phyloP scores from a whole-genome alignment of 2,888 invertebrate genomes.

The Diplolepis rosae region DNA sequence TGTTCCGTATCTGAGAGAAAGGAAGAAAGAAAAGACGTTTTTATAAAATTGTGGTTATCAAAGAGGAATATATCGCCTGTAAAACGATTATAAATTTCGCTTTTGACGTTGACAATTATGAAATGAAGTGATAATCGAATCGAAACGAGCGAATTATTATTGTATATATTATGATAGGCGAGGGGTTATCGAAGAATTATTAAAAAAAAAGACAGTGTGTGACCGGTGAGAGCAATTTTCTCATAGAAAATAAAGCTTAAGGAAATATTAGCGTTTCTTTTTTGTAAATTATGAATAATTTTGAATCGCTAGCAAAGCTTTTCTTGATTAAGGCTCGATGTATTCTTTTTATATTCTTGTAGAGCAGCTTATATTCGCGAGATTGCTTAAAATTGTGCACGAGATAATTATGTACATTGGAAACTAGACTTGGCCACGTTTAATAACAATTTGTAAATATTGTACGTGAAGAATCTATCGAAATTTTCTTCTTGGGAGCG shows the following conservation, averaged over 20 bases:
- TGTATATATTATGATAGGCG: conserved; percentile 14
- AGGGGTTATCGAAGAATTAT: conserved; percentile 10
- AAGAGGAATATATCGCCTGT: not conserved
- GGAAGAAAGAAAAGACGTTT: conserved; percentile 11
- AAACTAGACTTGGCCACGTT: conserved; percentile 15
- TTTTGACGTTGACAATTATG: conserved; percentile 8
- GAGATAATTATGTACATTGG: conserved; percentile 27
- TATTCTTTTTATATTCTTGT: conserved; percentile 13
- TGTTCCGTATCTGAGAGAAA: not conserved
- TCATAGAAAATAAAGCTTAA: conserved; percentile 5
- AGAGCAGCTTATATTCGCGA: conserved; percentile 17
- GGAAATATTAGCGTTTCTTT: conserved; percentile 11
- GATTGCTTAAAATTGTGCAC: conserved; percentile 23
- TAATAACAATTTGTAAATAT: conserved; percentile 23
- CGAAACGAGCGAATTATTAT: conserved; percentile 1
- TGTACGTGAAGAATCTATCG: conserved; percentile 4
- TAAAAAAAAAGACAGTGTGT: conserved; percentile 21
- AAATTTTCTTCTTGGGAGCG: conserved; percentile 18
- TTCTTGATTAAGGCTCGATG: conserved; percentile 10
- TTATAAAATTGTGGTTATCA: conserved; percentile 1
- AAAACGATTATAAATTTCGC: conserved; percentile 1
- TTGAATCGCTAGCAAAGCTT: conserved; percentile 17
- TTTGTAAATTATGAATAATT: not conserved
- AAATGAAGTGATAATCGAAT: conserved; percentile 1
- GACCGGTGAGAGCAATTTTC: conserved; percentile 2